Percentiles rank a stretch among this genome's conserved stretches.
Conservation (phyloP, 1,140 invertebrate genomes). For the Trichomalopsis sarcophagae region DNA sequence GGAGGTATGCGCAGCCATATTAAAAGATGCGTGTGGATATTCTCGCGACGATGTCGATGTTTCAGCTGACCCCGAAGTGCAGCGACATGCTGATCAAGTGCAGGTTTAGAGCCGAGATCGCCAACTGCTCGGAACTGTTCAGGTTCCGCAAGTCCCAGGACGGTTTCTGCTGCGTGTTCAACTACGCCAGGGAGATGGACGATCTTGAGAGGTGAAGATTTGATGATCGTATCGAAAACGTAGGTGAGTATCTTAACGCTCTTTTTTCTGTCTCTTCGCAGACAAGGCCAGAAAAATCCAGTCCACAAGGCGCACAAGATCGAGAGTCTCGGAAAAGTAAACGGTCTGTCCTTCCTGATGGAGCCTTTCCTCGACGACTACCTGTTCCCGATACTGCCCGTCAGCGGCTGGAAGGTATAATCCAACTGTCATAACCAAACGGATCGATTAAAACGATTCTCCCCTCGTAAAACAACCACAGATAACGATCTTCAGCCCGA, state of each 20-base stretch:
- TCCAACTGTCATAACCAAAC: background rate
- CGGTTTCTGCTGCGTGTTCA: constrained; percentile 79
- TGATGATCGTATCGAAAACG: too few species aligned
- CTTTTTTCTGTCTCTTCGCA: background rate
- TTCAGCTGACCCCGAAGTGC: constrained; percentile 76
- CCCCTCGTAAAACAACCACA: constrained; percentile 34
- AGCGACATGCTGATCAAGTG: constrained; percentile 73
- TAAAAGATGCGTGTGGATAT: too few species aligned
- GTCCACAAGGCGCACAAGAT: constrained; percentile 18
- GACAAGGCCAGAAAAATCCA: background rate
- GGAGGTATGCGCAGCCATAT: constrained; percentile 33
- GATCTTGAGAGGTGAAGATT: constrained; percentile 55
- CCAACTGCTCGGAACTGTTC: constrained; percentile 73
- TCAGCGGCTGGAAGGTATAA: constrained; percentile 63
- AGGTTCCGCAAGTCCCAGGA: constrained; percentile 72
- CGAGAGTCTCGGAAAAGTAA: constrained; percentile 56
- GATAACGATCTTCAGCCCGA: constrained; percentile 70
- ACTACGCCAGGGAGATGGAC: constrained; percentile 68
- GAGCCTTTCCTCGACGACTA: constrained; percentile 74
- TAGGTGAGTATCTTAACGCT: too few species aligned
- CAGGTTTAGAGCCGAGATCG: constrained; percentile 65
- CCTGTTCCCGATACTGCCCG: constrained; percentile 69
- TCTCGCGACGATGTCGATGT: background rate
- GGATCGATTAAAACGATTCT: background rate
- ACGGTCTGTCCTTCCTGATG: constrained; percentile 71